Evolutionary conservation across 1,140 invertebrate species (phyloP), one percentile per base, ranked within the genome.

Genomic region (Drosophila pruinosa): DNA sequence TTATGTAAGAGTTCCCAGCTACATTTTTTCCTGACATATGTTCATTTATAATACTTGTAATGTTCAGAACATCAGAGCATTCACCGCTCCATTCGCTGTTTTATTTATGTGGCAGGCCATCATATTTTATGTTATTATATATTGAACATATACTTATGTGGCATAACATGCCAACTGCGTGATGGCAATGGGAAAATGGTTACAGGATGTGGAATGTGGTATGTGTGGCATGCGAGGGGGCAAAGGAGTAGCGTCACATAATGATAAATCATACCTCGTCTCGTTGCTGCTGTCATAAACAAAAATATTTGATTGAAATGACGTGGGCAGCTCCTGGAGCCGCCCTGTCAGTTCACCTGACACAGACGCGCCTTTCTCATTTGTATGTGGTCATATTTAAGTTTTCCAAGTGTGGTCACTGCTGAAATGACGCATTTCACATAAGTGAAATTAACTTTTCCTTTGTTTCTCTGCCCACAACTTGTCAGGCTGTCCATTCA

Each of bases 111-210:
- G 74, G 58, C 74, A 74, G 71, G 65, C 39, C 73, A 70, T 80
- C 73, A 80, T 75, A 80, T 80, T 75, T 75, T 80, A 80, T 80
- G 77, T 67, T 79, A 80, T 80, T 80, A 80, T 80, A 80, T 80
- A 80, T 80, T 80, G 77, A 80, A 75, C 77, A 80, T 75, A 75
- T 80, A 80, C 77, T 80, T 80, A 80, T 80, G 77, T 79, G 72
- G 65, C 77, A 79, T 79, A 80, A 75, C 76, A 65, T 59, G 57
- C 57, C 17, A 28, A 41, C 24, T 45, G 53, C 24, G 6, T 34
- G 14, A 10, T 14, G 22, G 47, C 7, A 2, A 8, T 2, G 24
- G 26, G 12, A 3, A 14, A 26, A 6, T 12, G 53, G 21, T 2
- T 21, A 6, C 36, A 41, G n/a, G 2, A 24, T 43, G 21, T 10